These are phyloP conservation scores for Centropyge bicolor DNA, from an alignment of 2,797 vertebrate species.

Conservation along the genomic window DNA sequence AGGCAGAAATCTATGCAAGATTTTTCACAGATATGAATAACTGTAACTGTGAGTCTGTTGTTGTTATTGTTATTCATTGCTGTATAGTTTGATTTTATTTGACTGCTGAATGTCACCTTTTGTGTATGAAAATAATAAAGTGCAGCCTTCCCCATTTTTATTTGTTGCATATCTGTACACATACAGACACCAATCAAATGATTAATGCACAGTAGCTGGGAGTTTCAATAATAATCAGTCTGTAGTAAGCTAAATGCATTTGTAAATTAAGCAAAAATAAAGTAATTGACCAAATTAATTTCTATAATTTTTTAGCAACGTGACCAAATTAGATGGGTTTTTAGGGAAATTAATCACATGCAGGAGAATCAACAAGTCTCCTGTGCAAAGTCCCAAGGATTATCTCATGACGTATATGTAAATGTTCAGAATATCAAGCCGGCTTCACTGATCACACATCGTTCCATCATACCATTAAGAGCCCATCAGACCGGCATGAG, in stretches of 20 bases:
- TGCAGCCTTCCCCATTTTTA: not conserved
- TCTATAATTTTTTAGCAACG: not conserved
- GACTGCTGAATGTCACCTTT: not conserved
- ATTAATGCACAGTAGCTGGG: not conserved
- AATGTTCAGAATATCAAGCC: not conserved
- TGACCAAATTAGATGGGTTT: not conserved
- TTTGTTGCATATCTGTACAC: not conserved
- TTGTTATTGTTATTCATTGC: not conserved
- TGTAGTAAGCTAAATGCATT: not conserved
- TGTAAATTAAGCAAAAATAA: conserved; percentile 8
- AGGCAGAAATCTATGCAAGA: conserved; percentile 1
- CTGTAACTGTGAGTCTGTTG: not conserved
- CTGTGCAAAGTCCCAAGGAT: not conserved
- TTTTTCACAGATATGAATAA: not conserved
- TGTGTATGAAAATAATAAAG: not conserved
- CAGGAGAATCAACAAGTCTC: not conserved
- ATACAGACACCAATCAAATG: not conserved
- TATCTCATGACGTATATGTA: not conserved
- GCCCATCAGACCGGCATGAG: conserved; percentile 26
- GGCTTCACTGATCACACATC: conserved; percentile 42
- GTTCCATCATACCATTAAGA: conserved; percentile 20
- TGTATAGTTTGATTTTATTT: not conserved
- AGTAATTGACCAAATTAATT: too few relatives aligned
- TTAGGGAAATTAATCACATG: conserved; percentile 3
- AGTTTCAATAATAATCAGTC: not conserved